Conservation (phyloP, 2,888 invertebrate species). For the Nemotelus nigrinus region DNA sequence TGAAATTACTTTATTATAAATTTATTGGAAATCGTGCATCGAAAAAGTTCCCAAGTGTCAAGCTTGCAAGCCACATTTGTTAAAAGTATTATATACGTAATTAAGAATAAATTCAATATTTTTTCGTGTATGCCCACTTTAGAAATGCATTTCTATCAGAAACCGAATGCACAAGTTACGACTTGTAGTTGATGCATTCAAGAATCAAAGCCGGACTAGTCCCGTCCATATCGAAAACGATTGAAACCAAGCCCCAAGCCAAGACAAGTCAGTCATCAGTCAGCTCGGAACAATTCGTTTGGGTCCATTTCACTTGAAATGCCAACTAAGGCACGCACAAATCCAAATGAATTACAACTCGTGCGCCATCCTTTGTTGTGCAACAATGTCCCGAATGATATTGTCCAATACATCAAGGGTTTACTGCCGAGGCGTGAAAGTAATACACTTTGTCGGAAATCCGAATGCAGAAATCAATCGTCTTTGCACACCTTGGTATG, state of each 20-base stretch:
- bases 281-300: slow-evolving; percentile 48
- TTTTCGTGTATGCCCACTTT: not conserved
- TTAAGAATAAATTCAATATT: not conserved
- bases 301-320: slow-evolving; percentile 52
- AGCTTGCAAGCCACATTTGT: no score
- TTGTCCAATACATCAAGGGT: slow-evolving; percentile 51
- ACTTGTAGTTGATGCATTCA: slow-evolving; percentile 23
- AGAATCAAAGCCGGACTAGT: slow-evolving; percentile 19
- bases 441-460: slow-evolving; percentile 37
- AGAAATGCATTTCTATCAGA: not conserved
- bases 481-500: no score
- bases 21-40: no score
- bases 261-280: not conserved
- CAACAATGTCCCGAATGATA: slow-evolving; percentile 47
- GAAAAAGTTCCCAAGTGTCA: no score
- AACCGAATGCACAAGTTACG: not conserved
- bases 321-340: slow-evolving; percentile 50
- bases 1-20: no score
- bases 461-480: not conserved
- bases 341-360: slow-evolving; percentile 49
- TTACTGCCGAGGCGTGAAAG: slow-evolving; percentile 46
- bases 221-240: slow-evolving; percentile 20
- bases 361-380: slow-evolving; percentile 49
- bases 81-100: no score
- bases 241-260: not conserved